phyloP scores from a whole-genome alignment of 2,888 invertebrate genomes.

The Sphaerolaimus hirsutus region DNA sequence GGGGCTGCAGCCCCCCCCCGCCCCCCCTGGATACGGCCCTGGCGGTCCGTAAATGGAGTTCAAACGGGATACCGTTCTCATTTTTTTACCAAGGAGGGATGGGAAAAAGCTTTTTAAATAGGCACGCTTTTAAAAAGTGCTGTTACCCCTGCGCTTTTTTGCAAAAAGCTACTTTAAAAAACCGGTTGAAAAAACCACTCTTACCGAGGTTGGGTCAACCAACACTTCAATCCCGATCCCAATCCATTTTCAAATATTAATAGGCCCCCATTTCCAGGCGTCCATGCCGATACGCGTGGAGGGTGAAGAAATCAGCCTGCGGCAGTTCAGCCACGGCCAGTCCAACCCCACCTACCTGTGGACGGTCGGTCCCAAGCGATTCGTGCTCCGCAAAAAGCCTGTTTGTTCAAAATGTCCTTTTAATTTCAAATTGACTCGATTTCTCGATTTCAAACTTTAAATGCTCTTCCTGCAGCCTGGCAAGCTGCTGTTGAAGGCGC shows the following conservation, averaged over 20 bases:
- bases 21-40: no score
- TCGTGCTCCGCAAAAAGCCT: conserved; percentile 31
- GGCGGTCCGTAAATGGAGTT: no score
- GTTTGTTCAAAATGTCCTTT: conserved; percentile 10
- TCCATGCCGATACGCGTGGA: neutral
- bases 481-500: conserved; percentile 29
- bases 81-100: no score
- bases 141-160: no score
- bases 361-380: conserved; percentile 20
- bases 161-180: no score
- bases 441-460: no score
- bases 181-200: no score
- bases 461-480: conserved; percentile 27
- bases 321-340: conserved; percentile 28
- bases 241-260: neutral
- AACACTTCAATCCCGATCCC: neutral
- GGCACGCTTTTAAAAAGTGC: no score
- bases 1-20: no score
- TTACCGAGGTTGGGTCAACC: neutral
- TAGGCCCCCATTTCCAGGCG: neutral
- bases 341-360: conserved; percentile 31
- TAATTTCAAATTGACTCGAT: neutral
- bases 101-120: no score
- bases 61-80: no score
- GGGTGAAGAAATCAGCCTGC: conserved; percentile 6